phyloP scores from a whole-genome alignment of 2,113 vertebrate genomes.

The Circaetus cinerascens region DNA sequence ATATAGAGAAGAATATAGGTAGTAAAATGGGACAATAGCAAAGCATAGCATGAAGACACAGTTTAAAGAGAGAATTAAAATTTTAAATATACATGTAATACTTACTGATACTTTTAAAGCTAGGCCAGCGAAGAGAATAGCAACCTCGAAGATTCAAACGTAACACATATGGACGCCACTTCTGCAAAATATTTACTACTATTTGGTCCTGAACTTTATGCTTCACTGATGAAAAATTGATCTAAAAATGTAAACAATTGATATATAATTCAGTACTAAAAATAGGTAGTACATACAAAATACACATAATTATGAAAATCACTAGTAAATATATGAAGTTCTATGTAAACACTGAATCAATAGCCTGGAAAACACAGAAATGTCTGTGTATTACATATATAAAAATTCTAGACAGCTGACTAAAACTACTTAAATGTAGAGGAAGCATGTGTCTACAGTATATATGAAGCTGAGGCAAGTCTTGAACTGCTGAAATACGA shows the following conservation, averaged over 20 bases:
- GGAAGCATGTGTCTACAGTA: not conserved
- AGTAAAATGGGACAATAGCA: not conserved
- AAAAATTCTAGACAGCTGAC: not conserved
- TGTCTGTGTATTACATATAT: not conserved
- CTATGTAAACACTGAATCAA: not conserved
- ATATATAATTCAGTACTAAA: not conserved
- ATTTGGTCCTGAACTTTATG: slow-evolving; percentile 29
- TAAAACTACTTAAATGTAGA: not conserved
- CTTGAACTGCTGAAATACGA: not conserved
- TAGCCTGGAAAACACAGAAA: not conserved
- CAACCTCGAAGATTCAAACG: slow-evolving; percentile 55
- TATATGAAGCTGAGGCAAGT: not conserved
- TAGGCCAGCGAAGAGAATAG: slow-evolving; percentile 19
- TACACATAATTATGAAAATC: not conserved
- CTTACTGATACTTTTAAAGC: slow-evolving; percentile 66
- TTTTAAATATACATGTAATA: not conserved
- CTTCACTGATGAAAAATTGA: slow-evolving; percentile 71
- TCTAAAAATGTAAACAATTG: slow-evolving; percentile 47
- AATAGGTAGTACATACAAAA: not conserved
- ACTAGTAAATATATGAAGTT: not conserved
- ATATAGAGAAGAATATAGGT: not conserved
- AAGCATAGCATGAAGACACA: not conserved
- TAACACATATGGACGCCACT: slow-evolving; percentile 51
- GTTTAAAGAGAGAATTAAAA: not conserved
- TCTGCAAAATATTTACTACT: slow-evolving; percentile 48